Evolutionary conservation across 2,797 vertebrate species (phyloP).

Genomic region (Threskiornis aethiopicus): DNA sequence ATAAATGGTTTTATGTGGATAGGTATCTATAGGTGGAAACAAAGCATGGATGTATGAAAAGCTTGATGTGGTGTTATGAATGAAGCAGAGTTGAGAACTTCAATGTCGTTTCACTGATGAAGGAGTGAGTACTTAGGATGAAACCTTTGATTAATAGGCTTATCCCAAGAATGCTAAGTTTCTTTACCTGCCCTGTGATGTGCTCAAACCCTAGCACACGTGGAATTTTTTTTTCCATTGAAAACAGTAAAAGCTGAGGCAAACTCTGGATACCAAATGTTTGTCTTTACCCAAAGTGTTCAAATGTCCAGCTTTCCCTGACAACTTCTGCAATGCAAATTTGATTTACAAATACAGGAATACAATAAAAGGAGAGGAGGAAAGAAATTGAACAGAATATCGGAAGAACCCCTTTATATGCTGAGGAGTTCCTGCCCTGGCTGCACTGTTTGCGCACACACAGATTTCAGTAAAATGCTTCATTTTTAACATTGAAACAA

Average conservation of each 20-base stretch:
- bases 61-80: background rate
- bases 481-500: background rate
- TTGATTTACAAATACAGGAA: background rate
- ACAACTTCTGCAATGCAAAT: background rate
- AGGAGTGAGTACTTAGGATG: background rate
- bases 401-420: background rate
- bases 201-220: background rate
- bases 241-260: background rate
- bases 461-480: background rate
- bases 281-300: background rate
- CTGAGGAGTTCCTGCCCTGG: background rate
- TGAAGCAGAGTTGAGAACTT: background rate
- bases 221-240: background rate
- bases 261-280: background rate
- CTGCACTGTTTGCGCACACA: background rate
- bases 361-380: background rate
- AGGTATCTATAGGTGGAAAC: background rate
- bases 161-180: background rate
- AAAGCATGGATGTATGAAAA: background rate
- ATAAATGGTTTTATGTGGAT: background rate
- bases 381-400: background rate
- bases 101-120: background rate
- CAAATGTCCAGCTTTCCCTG: background rate
- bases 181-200: background rate
- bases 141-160: background rate